These are phyloP conservation scores for Xyrauchen texanus DNA, from an alignment of 2,113 vertebrate genomes.

Conservation along the genomic window DNA sequence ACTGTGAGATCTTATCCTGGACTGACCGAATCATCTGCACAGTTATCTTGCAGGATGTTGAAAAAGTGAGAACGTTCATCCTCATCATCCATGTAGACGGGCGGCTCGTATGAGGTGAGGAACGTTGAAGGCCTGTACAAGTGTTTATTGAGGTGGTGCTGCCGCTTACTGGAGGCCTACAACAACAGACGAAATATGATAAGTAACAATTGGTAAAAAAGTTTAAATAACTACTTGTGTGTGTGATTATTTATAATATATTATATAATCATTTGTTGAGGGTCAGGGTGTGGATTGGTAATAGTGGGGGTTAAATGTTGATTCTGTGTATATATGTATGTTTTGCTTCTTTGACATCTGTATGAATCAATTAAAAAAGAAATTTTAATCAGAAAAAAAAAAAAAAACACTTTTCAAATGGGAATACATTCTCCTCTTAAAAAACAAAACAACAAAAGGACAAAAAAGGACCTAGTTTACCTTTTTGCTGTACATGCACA, in stretches of 20 bases:
- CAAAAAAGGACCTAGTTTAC: slow-evolving; percentile 61
- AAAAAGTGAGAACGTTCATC: slow-evolving; percentile 89
- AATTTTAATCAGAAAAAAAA: no score
- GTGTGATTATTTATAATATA: no score
- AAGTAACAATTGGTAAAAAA: no score
- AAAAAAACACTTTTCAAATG: no score
- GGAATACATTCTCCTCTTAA: no score
- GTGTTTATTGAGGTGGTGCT: slow-evolving; percentile 98
- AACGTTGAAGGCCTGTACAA: slow-evolving; percentile 98
- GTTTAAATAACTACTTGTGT: no score
- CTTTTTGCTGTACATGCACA: slow-evolving; percentile 98
- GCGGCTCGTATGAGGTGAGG: slow-evolving; percentile 96
- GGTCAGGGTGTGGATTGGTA: no score
- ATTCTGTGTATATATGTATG: no score
- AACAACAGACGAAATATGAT: background rate
- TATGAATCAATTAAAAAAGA: background rate
- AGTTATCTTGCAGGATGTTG: slow-evolving; percentile 78
- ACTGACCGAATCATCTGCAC: slow-evolving; percentile 84
- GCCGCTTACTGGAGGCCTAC: slow-evolving; percentile 91
- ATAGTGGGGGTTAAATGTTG: no score
- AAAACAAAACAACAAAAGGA: no score
- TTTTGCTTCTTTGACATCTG: no score
- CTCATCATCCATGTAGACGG: slow-evolving; percentile 98
- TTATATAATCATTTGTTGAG: no score
- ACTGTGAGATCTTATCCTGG: background rate